These are phyloP conservation scores for Orchesella cincta DNA, from an alignment of 1,140 invertebrate genomes.

Conservation along the genomic window DNA sequence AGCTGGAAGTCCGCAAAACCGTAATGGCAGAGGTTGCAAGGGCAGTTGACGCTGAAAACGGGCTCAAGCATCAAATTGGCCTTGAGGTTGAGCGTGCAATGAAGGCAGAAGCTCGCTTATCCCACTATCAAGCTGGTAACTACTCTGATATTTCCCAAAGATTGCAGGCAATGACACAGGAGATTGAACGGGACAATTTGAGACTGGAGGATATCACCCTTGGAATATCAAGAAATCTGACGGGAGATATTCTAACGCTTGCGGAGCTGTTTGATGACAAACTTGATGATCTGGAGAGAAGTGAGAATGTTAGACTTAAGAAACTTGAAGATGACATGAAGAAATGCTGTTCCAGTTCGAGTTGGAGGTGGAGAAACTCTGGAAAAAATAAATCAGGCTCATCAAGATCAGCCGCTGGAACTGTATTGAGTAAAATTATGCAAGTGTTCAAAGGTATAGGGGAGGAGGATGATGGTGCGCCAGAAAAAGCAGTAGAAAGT, in stretches of 20 bases:
- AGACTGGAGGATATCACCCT: background rate
- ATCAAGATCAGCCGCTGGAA: background rate
- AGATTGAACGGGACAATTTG: background rate
- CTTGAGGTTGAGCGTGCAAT: background rate
- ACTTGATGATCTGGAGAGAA: slow-evolving; percentile 13
- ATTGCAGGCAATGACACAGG: background rate
- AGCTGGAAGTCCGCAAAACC: slow-evolving; percentile 2
- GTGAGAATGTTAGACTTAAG: slow-evolving; percentile 8
- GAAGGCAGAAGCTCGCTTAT: background rate
- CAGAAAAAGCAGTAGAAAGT: too few species aligned
- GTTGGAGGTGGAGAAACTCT: slow-evolving; percentile 20
- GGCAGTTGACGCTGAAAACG: background rate
- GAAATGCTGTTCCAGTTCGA: slow-evolving; percentile 13
- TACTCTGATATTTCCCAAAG: background rate
- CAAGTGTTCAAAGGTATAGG: background rate
- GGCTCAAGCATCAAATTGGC: background rate
- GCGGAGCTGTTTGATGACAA: slow-evolving; percentile 24
- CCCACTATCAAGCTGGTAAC: background rate
- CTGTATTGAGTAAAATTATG: background rate
- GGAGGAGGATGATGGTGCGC: background rate
- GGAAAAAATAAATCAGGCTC: background rate
- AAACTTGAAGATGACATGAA: slow-evolving; percentile 18
- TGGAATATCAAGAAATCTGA: slow-evolving; percentile 16
- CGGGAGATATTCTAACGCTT: slow-evolving; percentile 3
- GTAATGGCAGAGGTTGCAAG: background rate